phyloP scores from a whole-genome alignment of 2,113 vertebrate genomes.

The Oryctolagus cuniculus region DNA sequence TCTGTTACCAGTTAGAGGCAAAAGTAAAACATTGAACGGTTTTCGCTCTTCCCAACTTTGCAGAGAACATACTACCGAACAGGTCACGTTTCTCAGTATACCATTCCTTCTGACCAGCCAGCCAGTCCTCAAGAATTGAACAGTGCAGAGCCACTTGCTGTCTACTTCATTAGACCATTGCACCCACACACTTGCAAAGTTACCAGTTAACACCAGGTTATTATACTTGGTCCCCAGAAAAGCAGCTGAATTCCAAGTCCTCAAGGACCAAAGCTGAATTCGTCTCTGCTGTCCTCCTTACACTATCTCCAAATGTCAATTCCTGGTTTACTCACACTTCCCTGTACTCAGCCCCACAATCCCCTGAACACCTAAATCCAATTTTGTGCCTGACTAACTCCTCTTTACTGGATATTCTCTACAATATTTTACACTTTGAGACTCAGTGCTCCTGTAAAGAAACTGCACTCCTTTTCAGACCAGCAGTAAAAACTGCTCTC shows the following conservation, averaged over 20 bases:
- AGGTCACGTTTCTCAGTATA: neutral
- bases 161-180: neutral
- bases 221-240: neutral
- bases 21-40: conserved; percentile 5
- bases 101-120: neutral
- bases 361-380: neutral
- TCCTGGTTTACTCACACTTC: neutral
- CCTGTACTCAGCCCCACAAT: neutral
- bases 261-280: conserved; percentile 3
- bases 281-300: neutral
- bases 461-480: conserved; percentile 13
- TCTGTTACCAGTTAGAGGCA: neutral
- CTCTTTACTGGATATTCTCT: neutral
- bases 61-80: neutral
- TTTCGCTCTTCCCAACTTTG: neutral
- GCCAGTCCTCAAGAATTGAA: neutral
- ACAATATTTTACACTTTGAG: neutral
- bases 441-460: neutral
- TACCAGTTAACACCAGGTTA: neutral
- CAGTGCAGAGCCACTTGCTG: neutral
- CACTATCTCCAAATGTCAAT: neutral
- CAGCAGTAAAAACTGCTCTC: neutral
- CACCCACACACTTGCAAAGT: neutral
- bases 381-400: neutral
- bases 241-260: conserved; percentile 1